These are phyloP conservation scores for Pachycephus smyrnensis DNA, from an alignment of 2,888 invertebrate genomes.

Conservation along the genomic window DNA sequence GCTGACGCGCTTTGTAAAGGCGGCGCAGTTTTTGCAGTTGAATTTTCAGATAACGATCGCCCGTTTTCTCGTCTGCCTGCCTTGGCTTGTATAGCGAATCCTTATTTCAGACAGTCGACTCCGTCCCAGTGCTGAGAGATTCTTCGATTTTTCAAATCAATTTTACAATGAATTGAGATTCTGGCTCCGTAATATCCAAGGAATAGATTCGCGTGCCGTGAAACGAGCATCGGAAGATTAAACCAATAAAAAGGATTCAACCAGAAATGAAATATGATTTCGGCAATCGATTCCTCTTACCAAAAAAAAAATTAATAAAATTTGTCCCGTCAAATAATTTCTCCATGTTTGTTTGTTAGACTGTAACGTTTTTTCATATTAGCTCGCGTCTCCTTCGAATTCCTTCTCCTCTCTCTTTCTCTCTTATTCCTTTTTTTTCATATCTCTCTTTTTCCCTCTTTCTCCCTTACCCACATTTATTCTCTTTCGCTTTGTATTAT, in stretches of 20 bases:
- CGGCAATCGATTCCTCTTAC: background rate
- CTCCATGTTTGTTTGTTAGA: background rate
- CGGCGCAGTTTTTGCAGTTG: slow-evolving; percentile 26
- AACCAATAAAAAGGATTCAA: background rate
- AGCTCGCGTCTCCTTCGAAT: background rate
- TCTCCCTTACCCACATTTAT: slow-evolving; percentile 12
- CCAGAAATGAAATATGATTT: background rate
- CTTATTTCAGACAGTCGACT: background rate
- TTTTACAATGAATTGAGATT: background rate
- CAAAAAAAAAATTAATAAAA: background rate
- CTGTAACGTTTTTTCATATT: background rate
- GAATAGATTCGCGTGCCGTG: background rate
- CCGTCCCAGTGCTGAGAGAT: background rate
- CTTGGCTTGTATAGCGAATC: background rate
- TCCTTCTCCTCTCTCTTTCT: background rate
- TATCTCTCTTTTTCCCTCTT: no score
- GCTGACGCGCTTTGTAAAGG: slow-evolving; percentile 36
- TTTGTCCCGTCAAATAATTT: background rate
- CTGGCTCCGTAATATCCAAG: background rate
- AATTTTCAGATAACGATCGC: slow-evolving; percentile 34
- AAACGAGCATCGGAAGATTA: background rate
- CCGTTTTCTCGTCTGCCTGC: slow-evolving; percentile 18
- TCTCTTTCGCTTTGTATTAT: slow-evolving; percentile 45
- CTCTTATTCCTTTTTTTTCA: no score
- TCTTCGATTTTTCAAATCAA: background rate